These are phyloP conservation scores for Clistopyga incitator DNA, from an alignment of 2,888 invertebrate genomes.

Conservation along the genomic window DNA sequence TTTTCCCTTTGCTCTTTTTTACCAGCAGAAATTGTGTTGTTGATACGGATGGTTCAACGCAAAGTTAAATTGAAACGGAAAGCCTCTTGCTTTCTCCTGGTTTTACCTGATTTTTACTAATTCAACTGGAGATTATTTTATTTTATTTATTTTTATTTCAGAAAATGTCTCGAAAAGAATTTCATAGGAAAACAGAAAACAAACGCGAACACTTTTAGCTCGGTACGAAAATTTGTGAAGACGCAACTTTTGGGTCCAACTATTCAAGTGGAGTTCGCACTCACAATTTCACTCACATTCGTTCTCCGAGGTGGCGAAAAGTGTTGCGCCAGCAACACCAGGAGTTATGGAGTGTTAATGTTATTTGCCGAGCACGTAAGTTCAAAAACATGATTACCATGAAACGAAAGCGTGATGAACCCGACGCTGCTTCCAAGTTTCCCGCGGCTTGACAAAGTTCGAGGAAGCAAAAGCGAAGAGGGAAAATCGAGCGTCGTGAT, in stretches of 20 bases:
- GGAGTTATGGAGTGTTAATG: slow-evolving; percentile 37
- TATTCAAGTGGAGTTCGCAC: neutral
- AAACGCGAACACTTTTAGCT: neutral
- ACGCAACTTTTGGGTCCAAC: neutral
- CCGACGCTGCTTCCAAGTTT: slow-evolving; percentile 3
- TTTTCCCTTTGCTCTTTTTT: neutral
- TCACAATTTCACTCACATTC: neutral
- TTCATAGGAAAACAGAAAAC: too few species aligned
- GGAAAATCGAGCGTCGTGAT: slow-evolving; percentile 21
- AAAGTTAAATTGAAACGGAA: too few species aligned
- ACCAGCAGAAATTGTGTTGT: neutral
- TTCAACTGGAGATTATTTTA: too few species aligned
- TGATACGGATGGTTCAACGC: neutral
- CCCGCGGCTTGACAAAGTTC: slow-evolving; percentile 11
- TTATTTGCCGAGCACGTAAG: slow-evolving; percentile 17
- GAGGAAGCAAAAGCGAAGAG: slow-evolving; percentile 1
- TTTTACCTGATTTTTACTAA: too few species aligned
- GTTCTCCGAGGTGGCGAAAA: neutral
- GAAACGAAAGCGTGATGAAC: slow-evolving; percentile 13
- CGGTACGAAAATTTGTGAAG: neutral
- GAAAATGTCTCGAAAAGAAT: too few species aligned
- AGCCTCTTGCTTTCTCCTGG: too few species aligned
- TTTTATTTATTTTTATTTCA: too few species aligned
- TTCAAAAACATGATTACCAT: slow-evolving; percentile 8
- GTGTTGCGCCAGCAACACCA: slow-evolving; percentile 29